Conservation (phyloP, 2,113 vertebrate genomes). For the Aleadryas rufinucha region DNA sequence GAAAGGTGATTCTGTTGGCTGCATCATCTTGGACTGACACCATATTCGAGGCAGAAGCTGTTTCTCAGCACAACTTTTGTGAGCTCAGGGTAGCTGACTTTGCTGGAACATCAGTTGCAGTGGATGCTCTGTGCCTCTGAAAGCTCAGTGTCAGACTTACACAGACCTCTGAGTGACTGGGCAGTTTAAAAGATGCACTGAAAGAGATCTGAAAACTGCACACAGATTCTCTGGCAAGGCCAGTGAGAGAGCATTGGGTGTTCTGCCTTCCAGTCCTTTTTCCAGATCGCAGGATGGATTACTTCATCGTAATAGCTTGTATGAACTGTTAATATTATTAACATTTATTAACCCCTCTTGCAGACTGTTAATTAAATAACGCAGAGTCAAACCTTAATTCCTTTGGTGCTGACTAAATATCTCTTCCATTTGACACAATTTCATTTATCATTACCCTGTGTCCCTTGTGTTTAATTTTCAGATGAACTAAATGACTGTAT, state of each 20-base stretch:
- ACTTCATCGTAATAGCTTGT: neutral
- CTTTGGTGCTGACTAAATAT: constrained; percentile 10
- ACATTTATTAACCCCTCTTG: constrained; percentile 37
- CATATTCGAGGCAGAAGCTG: neutral
- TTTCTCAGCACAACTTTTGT: neutral
- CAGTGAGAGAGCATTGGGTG: neutral
- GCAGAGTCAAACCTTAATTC: constrained; percentile 29
- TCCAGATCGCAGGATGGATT: neutral
- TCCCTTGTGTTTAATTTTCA: constrained; percentile 48
- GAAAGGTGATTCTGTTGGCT: constrained; percentile 2
- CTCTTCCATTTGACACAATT: constrained; percentile 35
- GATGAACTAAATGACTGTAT: neutral
- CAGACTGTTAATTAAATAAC: constrained; percentile 40
- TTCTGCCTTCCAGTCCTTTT: neutral
- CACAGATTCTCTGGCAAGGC: neutral
- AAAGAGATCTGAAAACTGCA: neutral
- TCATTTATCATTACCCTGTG: constrained; percentile 2
- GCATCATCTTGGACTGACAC: neutral
- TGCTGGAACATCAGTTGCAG: neutral
- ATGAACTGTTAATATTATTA: constrained; percentile 33
- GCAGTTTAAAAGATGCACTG: neutral
- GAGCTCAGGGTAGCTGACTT: neutral
- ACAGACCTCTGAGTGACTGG: neutral
- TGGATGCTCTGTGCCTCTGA: neutral
- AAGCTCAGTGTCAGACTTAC: neutral